Evolutionary conservation across 2,113 vertebrate genomes (phyloP).

Genomic region (Hirundichthys speculiger): DNA sequence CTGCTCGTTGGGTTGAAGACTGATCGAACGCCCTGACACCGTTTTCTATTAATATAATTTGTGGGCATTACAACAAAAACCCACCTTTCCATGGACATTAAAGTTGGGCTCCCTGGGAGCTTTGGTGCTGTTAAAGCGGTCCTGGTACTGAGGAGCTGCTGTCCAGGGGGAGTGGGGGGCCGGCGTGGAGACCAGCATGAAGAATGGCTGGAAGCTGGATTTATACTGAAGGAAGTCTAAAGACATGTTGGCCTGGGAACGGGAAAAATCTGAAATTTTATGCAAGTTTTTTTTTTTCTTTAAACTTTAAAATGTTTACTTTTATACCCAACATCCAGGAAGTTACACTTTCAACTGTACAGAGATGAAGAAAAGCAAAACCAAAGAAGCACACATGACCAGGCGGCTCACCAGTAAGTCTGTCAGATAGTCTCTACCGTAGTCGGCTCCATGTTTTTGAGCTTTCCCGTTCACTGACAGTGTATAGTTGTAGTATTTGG

Average conservation of each 20-base stretch:
- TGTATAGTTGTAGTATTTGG: constrained; percentile 98
- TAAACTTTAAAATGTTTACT: no score
- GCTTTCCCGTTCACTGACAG: constrained; percentile 93
- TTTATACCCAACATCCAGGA: no score
- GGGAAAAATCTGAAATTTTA: background rate
- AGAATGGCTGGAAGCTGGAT: constrained; percentile 92
- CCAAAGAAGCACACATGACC: background rate
- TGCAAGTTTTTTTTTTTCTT: background rate
- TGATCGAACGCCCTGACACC: no score
- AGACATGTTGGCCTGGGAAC: constrained; percentile 90
- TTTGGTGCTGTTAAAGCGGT: constrained; percentile 83
- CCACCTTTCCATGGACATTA: constrained; percentile 91
- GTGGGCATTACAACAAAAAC: background rate
- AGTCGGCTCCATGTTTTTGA: constrained; percentile 89
- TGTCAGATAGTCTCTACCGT: constrained; percentile 94
- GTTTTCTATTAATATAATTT: no score
- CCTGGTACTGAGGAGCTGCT: constrained; percentile 92
- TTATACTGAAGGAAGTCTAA: constrained; percentile 93
- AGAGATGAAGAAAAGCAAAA: no score
- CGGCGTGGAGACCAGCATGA: constrained; percentile 98
- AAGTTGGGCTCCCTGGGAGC: constrained; percentile 95
- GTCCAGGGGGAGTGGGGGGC: constrained; percentile 97
- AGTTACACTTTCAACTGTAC: no score
- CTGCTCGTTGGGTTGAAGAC: no score
- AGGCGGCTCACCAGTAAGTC: constrained; percentile 90